Percentiles rank a stretch among this genome's conserved stretches.
Evolutionary conservation across 2,113 vertebrate species (phyloP).

Genomic region (Echinops telfairi): DNA sequence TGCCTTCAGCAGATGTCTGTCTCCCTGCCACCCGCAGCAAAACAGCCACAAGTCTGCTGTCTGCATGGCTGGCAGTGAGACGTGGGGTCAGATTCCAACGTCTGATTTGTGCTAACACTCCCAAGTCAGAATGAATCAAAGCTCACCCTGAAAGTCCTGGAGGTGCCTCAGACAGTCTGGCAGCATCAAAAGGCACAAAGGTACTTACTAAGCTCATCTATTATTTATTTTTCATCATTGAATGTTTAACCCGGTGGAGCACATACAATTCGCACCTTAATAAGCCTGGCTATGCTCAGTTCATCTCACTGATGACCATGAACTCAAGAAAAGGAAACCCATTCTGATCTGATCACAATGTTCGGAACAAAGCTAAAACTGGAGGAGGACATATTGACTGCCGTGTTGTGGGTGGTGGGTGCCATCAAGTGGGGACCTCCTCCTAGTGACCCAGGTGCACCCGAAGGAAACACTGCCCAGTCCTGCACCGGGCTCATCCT

Average conservation of each 20-base stretch:
- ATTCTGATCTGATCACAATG: not conserved
- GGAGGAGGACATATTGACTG: not conserved
- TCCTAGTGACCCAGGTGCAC: no score
- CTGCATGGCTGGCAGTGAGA: not conserved
- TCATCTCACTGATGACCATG: not conserved
- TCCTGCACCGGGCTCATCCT: no score
- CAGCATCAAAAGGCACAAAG: not conserved
- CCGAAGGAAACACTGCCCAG: no score
- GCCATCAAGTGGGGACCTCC: no score
- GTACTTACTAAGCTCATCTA: not conserved
- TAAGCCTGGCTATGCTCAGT: not conserved
- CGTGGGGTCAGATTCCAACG: not conserved
- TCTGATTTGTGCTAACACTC: not conserved
- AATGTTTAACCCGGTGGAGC: not conserved
- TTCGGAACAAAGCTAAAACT: not conserved
- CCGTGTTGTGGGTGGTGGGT: not conserved
- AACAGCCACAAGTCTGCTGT: fast-evolving
- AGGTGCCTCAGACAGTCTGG: not conserved
- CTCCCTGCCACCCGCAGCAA: not conserved
- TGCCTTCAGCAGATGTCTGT: not conserved
- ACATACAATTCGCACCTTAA: not conserved
- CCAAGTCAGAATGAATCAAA: slow-evolving; percentile 2
- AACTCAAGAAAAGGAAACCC: not conserved
- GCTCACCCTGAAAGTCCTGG: not conserved
- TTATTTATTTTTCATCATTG: not conserved